Base-by-base conservation (phyloP, 30 jellyfish, hydroid and myxozoan species). In the Aurelia sp. region DNA sequence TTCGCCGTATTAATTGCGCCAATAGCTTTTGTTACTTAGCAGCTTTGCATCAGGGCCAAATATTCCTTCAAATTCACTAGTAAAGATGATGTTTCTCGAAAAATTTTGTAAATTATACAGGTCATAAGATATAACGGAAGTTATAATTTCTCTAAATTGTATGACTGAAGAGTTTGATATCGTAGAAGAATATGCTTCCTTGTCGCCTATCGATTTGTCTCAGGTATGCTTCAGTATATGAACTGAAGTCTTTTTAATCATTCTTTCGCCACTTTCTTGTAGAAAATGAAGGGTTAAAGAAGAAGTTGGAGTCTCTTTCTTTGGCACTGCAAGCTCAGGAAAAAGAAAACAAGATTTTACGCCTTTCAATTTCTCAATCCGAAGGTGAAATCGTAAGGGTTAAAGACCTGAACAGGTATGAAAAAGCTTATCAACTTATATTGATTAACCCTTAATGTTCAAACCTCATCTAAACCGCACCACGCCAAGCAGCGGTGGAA, bases 381-480 rank as follows among this genome's bases (percentile, higher is more conserved):
- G 98, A 91, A 71, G 90, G 90, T 35, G 98, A 91, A 79, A 80
- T 91, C 15, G 71, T 80, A 4, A 93, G 98, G 13, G 67, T 84
- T 76, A 67, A 77, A 53, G 89, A 84, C 15, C 66, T 91, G 31
- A 91, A 86, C 77, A 86, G 90, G 98, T 91, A 33, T 68, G 77
- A 59, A n/a, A 59, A 27, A 27, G 33, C 55, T 8, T 8, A 9
- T 44, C 15, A 8, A 5, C 15, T 5, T 9, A 44, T 44, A 44
- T 12, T 44, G 55, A 44, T 44, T 7, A 5, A 9, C 9, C 10
- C 10, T 44, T 44, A 8, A 44, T 5, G 15, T 16, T 44, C 55
- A 7, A 8, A 5, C 15, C 9, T 8, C 13, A 44, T 44, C 55
- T 44, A 8, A 44, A 9, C 55, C 7, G 55, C 15, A 44, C 9